Conservation (phyloP, 2,797 vertebrate species). For the Alcedo quadribrachys region DNA sequence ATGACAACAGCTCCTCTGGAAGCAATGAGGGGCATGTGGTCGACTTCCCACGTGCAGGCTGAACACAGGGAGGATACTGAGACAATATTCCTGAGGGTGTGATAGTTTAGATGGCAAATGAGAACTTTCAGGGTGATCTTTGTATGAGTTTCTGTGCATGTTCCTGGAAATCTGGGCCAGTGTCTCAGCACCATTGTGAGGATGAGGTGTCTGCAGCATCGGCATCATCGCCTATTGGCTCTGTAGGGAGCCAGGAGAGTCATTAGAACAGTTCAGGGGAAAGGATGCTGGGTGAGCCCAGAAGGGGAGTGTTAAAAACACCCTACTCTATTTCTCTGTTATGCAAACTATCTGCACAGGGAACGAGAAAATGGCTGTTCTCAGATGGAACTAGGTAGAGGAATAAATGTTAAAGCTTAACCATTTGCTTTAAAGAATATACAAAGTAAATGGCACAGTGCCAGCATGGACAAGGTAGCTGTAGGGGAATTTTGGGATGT, state of each 20-base stretch:
- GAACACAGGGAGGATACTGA: not conserved
- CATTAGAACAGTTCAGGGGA: not conserved
- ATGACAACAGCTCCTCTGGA: not conserved
- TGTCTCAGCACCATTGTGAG: not conserved
- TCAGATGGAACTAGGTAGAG: not conserved
- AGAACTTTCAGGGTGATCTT: not conserved
- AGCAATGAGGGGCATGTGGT: not conserved
- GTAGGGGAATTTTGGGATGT: not conserved
- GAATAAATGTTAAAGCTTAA: not conserved
- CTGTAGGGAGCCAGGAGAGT: not conserved
- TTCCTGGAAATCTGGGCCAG: not conserved
- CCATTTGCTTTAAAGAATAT: not conserved
- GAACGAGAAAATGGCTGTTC: not conserved
- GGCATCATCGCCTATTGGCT: not conserved
- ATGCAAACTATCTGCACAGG: not conserved
- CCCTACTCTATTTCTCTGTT: not conserved
- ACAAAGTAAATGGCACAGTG: accelerated
- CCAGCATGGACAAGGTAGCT: not conserved
- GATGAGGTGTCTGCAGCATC: not conserved
- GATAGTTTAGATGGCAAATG: not conserved
- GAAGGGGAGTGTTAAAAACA: not conserved
- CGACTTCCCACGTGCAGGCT: not conserved
- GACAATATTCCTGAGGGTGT: not conserved
- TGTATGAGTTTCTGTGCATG: not conserved
- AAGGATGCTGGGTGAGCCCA: not conserved